phyloP scores from a whole-genome alignment of 2,113 vertebrate species.

The Sula dactylatra region DNA sequence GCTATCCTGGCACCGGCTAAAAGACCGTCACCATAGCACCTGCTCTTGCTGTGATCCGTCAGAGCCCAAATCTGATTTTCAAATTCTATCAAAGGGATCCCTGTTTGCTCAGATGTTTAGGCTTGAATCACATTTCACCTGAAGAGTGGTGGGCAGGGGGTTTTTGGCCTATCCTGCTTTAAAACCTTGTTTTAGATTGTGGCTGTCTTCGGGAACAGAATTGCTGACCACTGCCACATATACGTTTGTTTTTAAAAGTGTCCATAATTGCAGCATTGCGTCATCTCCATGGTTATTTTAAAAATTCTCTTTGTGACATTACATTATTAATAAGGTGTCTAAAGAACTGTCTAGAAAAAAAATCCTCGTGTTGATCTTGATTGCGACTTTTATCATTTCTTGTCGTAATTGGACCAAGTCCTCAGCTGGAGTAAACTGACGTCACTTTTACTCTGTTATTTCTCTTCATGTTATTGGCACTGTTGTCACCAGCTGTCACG shows the following conservation, averaged over 20 bases:
- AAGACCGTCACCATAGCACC: not conserved
- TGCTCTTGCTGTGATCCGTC: not conserved
- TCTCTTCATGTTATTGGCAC: not conserved
- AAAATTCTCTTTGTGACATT: conserved; percentile 15
- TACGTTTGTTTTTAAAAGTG: not conserved
- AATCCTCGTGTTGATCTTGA: not conserved
- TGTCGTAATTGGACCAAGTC: not conserved
- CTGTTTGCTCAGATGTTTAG: not conserved
- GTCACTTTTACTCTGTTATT: not conserved
- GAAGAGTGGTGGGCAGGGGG: not conserved
- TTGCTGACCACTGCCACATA: not conserved
- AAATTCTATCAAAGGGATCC: not conserved
- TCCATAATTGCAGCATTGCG: not conserved
- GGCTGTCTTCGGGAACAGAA: not conserved
- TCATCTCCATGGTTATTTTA: conserved; percentile 25
- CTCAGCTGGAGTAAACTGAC: not conserved
- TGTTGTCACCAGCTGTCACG: not conserved
- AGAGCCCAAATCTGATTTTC: not conserved
- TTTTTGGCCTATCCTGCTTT: not conserved
- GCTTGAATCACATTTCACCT: not conserved
- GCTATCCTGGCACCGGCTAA: not conserved
- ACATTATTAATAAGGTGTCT: conserved; percentile 57
- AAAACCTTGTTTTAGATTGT: not conserved
- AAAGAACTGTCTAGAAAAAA: not conserved
- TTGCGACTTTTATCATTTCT: not conserved